A percentile compares a stretch with the other conserved stretches of the same genome.
These are phyloP conservation scores for Calidris pugnax DNA, from an alignment of 2,113 vertebrate genomes.

Conservation along the genomic window DNA sequence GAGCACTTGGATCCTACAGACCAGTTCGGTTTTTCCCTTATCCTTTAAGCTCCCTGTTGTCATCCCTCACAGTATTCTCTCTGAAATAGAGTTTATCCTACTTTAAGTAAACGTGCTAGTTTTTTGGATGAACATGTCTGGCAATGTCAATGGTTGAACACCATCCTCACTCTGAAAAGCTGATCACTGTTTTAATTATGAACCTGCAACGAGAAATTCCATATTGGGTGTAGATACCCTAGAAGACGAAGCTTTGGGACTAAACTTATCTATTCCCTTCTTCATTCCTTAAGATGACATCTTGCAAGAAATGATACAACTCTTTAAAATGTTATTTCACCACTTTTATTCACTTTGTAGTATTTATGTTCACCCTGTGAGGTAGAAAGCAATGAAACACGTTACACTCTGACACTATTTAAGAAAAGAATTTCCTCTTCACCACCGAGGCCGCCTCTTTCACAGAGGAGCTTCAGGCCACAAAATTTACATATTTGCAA, in stretches of 20 bases:
- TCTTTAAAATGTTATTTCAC: background rate
- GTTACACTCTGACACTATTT: background rate
- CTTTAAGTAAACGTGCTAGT: background rate
- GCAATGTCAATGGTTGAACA: background rate
- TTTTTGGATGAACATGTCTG: background rate
- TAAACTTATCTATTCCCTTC: background rate
- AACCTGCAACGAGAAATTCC: background rate
- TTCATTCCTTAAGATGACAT: background rate
- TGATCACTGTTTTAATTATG: background rate
- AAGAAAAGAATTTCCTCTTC: background rate
- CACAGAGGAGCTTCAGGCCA: background rate
- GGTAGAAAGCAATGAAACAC: background rate
- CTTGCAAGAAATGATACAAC: background rate
- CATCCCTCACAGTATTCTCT: background rate
- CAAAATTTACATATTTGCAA: background rate
- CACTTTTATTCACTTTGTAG: too few species aligned
- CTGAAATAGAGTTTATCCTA: background rate
- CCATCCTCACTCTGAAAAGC: background rate
- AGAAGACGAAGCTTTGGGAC: rapidly evolving
- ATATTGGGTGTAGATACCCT: background rate
- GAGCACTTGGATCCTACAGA: background rate
- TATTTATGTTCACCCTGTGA: background rate
- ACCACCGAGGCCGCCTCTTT: background rate
- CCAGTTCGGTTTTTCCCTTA: rapidly evolving
- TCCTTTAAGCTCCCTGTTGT: background rate